Percentiles rank a stretch among this genome's conserved stretches.
Evolutionary conservation across 2,797 vertebrate genomes (phyloP).

Genomic region (Sparidentex hasta): DNA sequence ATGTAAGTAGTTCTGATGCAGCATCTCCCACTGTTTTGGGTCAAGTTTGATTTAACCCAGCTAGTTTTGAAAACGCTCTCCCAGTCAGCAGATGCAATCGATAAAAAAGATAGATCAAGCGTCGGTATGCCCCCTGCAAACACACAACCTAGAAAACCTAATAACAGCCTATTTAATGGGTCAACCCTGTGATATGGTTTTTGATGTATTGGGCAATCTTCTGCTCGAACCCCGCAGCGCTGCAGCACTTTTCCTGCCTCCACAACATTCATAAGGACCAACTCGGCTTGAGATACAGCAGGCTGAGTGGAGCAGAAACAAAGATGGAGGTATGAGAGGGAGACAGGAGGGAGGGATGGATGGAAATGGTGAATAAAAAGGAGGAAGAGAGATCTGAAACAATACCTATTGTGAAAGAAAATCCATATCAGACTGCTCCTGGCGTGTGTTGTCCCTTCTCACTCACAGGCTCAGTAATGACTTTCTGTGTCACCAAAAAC

Average conservation of each 20-base stretch:
- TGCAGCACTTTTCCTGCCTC: constrained; percentile 38
- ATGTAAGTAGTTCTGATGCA: constrained; percentile 11
- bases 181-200: constrained; percentile 66
- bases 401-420: constrained; percentile 11
- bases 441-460: constrained; percentile 3
- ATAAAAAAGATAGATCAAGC: constrained; percentile 68
- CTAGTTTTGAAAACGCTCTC: constrained; percentile 33
- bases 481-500: constrained; percentile 4
- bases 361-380: background rate
- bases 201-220: constrained; percentile 78
- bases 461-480: constrained; percentile 4
- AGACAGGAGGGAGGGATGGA: background rate
- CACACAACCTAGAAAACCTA: constrained; percentile 63
- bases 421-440: constrained; percentile 9
- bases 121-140: constrained; percentile 62
- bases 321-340: constrained; percentile 1
- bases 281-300: constrained; percentile 20
- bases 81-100: constrained; percentile 48
- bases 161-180: constrained; percentile 72
- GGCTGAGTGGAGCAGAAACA: background rate
- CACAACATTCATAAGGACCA: constrained; percentile 41
- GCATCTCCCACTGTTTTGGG: constrained; percentile 38
- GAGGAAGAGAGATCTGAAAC: background rate
- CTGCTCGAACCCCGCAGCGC: constrained; percentile 60
- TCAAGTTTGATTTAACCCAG: constrained; percentile 58